Base-by-base conservation (phyloP, 2,797 vertebrate species). In the Galagoides demidoff region DNA sequence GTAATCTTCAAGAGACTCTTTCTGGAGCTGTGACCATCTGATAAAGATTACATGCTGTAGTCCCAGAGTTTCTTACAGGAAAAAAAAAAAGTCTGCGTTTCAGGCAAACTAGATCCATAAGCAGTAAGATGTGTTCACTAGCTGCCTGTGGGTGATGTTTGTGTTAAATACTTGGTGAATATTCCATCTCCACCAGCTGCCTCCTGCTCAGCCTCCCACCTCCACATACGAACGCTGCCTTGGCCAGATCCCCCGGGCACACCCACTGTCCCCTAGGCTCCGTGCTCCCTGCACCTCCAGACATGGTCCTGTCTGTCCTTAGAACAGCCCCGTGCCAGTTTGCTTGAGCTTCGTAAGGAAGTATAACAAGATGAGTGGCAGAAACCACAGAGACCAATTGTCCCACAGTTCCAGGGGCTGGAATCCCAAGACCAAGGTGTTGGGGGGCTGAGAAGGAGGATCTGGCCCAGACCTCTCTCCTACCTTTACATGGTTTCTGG, bases 181-280 rank as follows among this genome's bases (percentile, higher is more conserved):
- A 1, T 7, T 52, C 0, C 0, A 3, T 3, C 12, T 5, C 0
- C 11, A 31, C 7, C 3, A 9, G n/a, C n/a, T 3, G 5, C 17
- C 7, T 5, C 6, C 17, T 13, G 12, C 29, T 34, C 39, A 7
- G 7, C 29, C 16, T 59, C 43, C 19, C 4, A 16, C 29, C 7
- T 49, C 37, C 2, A 1, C 4, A 0, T 4, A 6, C 4, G 19
- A 49, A 14, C 13, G n/a, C 6, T 1, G 16, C 14, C 29, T 34
- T 7, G 20, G 2, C 27, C 39, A 12, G n/a, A 29, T 39, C 20
- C 31, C 31, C 49, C 16, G 0, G 16, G 2, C 39, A 29, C 4
- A 7, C n/a, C 29, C 3, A 0, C 0, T 1, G 1, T 5, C 5
- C 23, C 11, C 57, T 29, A 8, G 45, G 39, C 27, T 13, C 0